Evolutionary conservation across 2,888 invertebrate species (phyloP).

Genomic region (Mesochorus sp.): DNA sequence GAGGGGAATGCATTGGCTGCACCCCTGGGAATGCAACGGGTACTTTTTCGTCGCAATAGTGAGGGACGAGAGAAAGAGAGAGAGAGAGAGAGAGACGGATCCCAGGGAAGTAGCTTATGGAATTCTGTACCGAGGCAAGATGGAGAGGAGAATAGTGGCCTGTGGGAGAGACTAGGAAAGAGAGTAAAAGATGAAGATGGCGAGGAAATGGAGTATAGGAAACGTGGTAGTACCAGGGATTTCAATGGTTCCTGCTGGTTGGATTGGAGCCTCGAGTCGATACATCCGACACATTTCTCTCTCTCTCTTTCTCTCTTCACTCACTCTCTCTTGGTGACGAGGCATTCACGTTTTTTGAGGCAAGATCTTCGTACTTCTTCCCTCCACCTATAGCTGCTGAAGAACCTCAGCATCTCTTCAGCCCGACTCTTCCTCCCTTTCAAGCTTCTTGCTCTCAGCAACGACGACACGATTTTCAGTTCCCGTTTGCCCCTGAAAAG

Average conservation of each 20-base stretch:
- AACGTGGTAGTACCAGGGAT: conserved; percentile 43
- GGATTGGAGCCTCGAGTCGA: conserved; percentile 61
- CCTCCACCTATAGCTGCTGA: conserved; percentile 51
- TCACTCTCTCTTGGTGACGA: conserved; percentile 67
- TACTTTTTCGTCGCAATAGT: conserved; percentile 28
- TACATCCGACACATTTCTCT: conserved; percentile 63
- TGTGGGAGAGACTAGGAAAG: conserved; percentile 8
- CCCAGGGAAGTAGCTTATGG: conserved; percentile 61
- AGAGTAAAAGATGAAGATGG: conserved; percentile 43
- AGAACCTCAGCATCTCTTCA: background rate
- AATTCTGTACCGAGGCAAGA: conserved; percentile 49
- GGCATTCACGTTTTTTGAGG: conserved; percentile 66
- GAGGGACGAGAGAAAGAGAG: too few species aligned
- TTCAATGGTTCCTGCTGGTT: conserved; percentile 52
- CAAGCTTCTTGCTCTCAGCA: conserved; percentile 53
- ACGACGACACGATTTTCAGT: conserved; percentile 51
- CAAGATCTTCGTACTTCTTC: conserved; percentile 44
- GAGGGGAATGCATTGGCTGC: conserved; percentile 33
- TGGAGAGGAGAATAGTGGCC: background rate
- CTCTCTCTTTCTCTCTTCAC: too few species aligned
- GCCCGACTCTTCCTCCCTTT: conserved; percentile 31
- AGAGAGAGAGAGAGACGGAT: too few species aligned
- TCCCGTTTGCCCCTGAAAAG: conserved; percentile 44
- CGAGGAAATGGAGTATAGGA: conserved; percentile 59
- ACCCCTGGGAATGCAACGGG: conserved; percentile 37